A percentile compares a stretch with the other conserved stretches of the same genome.
Evolutionary conservation across 2,797 vertebrate genomes (phyloP).

Genomic region (Neomorphus geoffroyi): DNA sequence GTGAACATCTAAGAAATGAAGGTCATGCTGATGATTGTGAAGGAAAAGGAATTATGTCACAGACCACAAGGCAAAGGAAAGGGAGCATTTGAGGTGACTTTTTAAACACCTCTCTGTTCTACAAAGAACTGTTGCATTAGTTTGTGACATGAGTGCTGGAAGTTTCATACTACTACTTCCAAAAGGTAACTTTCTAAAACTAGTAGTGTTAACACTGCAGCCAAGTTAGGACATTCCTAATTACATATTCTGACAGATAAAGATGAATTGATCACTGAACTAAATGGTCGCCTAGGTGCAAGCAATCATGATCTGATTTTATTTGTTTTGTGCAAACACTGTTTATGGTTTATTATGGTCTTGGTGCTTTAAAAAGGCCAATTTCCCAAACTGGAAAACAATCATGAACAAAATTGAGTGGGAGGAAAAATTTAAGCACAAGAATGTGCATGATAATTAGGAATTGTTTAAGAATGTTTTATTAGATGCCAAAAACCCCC

Average conservation of each 20-base stretch:
- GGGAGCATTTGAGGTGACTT: not conserved
- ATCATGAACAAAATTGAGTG: constrained; percentile 37
- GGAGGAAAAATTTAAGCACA: constrained; percentile 37
- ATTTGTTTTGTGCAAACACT: constrained; percentile 51
- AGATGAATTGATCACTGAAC: not conserved
- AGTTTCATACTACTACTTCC: not conserved
- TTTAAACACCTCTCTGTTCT: not conserved
- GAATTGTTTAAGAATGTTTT: constrained; percentile 49
- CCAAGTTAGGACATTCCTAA: not conserved
- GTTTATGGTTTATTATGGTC: not conserved
- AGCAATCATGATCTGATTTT: constrained; percentile 21
- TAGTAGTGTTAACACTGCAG: not conserved
- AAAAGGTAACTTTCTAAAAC: not conserved
- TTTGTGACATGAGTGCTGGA: not conserved
- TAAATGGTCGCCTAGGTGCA: constrained; percentile 10
- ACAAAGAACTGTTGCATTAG: not conserved
- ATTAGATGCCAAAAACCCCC: not conserved
- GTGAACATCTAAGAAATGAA: not conserved
- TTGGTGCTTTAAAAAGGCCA: not conserved
- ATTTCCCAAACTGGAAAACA: constrained; percentile 36
- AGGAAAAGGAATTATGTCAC: not conserved
- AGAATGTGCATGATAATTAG: constrained; percentile 47
- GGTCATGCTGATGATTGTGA: not conserved
- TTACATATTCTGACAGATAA: constrained; percentile 6
- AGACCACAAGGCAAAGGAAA: not conserved